Percentiles rank a stretch among this genome's conserved stretches.
Conservation (phyloP, 2,797 vertebrate species). For the Sylvilagus floridanus region DNA sequence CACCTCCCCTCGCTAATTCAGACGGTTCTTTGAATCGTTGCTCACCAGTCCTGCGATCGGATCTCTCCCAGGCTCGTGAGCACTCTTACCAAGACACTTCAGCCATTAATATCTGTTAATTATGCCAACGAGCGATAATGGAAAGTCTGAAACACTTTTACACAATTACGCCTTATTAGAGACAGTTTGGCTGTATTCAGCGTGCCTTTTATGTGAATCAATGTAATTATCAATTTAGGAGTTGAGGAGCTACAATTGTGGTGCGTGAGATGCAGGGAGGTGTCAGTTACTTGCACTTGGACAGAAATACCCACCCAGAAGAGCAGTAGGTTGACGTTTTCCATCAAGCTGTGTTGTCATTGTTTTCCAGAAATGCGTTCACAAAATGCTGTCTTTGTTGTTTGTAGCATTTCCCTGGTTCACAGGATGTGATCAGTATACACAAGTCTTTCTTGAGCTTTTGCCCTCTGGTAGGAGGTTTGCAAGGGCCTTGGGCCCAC, state of each 20-base stretch:
- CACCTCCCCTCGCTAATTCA: background rate
- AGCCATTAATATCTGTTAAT: constrained; percentile 51
- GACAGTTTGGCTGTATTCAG: constrained; percentile 61
- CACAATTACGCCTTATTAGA: constrained; percentile 67
- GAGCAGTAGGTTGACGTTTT: background rate
- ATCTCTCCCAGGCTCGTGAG: background rate
- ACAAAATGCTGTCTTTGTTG: background rate
- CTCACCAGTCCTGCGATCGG: background rate
- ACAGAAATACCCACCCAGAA: background rate
- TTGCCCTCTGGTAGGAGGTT: background rate
- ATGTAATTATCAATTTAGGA: constrained; percentile 67
- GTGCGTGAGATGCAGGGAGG: background rate
- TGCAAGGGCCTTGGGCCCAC: background rate
- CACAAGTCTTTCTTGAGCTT: constrained; percentile 3
- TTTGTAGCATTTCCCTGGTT: background rate
- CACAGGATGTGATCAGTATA: background rate
- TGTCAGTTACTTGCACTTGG: background rate
- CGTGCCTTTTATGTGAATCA: constrained; percentile 70
- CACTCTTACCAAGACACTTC: background rate
- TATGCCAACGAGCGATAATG: constrained; percentile 51
- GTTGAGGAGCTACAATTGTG: constrained; percentile 44
- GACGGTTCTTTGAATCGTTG: background rate
- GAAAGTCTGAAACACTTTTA: constrained; percentile 66
- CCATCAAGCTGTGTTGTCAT: background rate
- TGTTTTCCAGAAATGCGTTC: constrained; percentile 10